phyloP scores from a whole-genome alignment of 2,797 vertebrate genomes.

The Lacerta bilineata region DNA sequence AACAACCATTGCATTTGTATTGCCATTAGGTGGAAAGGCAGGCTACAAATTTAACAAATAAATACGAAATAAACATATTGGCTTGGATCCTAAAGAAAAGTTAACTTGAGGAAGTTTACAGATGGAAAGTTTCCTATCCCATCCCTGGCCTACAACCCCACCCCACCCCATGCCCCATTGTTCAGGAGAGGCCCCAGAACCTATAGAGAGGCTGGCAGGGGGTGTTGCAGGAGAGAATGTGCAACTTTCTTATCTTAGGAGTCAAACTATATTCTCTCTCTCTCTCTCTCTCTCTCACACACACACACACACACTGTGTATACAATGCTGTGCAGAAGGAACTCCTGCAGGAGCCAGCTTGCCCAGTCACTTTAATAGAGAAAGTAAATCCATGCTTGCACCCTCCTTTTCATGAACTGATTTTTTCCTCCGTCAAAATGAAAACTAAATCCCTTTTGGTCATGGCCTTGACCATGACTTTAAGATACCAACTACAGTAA shows the following conservation, averaged over 20 bases:
- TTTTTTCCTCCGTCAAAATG: not conserved
- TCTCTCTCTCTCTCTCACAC: not conserved
- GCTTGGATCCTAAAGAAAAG: too few relatives aligned
- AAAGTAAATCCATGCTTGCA: not conserved
- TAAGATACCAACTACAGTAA: not conserved
- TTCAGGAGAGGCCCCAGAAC: not conserved
- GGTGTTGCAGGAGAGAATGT: not conserved
- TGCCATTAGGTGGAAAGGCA: too few relatives aligned
- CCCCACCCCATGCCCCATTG: not conserved
- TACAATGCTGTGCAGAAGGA: not conserved
- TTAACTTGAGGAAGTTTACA: not conserved
- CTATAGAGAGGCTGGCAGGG: not conserved
- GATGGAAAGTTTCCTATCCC: not conserved
- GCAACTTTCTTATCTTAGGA: not conserved
- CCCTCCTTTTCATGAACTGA: not conserved
- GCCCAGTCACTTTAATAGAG: not conserved
- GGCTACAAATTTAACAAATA: too few relatives aligned
- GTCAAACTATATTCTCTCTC: not conserved
- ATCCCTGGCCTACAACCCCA: too few relatives aligned
- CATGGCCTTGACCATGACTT: not conserved
- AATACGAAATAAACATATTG: too few relatives aligned
- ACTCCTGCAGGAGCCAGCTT: not conserved
- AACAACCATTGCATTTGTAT: not conserved
- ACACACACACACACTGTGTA: not conserved
- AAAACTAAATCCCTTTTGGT: not conserved